Conservation (phyloP, 2,888 invertebrate species). For the Eledona agricola region DNA sequence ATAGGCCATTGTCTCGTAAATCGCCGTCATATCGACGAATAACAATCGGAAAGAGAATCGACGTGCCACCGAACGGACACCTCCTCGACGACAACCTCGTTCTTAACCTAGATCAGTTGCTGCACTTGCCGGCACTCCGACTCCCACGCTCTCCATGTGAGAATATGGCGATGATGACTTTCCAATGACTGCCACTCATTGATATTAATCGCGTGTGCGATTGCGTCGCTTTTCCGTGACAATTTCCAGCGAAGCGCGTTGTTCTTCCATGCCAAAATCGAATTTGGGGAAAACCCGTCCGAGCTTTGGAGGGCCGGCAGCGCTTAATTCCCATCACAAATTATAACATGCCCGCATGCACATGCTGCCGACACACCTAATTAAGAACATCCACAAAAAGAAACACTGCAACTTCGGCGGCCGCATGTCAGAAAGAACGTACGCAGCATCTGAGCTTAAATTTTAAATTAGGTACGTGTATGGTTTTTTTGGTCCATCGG, state of each 20-base stretch:
- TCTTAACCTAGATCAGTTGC: slow-evolving; percentile 38
- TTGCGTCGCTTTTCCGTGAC: too few species aligned
- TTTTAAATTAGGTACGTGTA: slow-evolving; percentile 13
- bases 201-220: slow-evolving; percentile 29
- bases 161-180: slow-evolving; percentile 40
- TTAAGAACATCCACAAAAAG: slow-evolving; percentile 28
- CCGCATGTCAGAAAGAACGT: slow-evolving; percentile 14
- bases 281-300: slow-evolving; percentile 27
- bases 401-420: slow-evolving; percentile 8
- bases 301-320: slow-evolving; percentile 24
- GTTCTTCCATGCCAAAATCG: slow-evolving; percentile 25
- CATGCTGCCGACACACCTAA: slow-evolving; percentile 33
- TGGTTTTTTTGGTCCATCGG: slow-evolving; percentile 5
- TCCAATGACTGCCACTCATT: slow-evolving; percentile 37
- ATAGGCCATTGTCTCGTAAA: slow-evolving; percentile 41
- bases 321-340: slow-evolving; percentile 34
- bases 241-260: too few species aligned
- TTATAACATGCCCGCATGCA: slow-evolving; percentile 33
- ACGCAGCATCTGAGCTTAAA: slow-evolving; percentile 11
- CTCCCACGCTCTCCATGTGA: slow-evolving; percentile 44
- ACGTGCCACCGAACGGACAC: slow-evolving; percentile 28
- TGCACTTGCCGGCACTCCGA: slow-evolving; percentile 32
- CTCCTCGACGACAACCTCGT: slow-evolving; percentile 25
- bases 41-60: slow-evolving; percentile 39
- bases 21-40: slow-evolving; percentile 38